phyloP scores from a whole-genome alignment of 1,140 invertebrate genomes.

The Apis cerana region DNA sequence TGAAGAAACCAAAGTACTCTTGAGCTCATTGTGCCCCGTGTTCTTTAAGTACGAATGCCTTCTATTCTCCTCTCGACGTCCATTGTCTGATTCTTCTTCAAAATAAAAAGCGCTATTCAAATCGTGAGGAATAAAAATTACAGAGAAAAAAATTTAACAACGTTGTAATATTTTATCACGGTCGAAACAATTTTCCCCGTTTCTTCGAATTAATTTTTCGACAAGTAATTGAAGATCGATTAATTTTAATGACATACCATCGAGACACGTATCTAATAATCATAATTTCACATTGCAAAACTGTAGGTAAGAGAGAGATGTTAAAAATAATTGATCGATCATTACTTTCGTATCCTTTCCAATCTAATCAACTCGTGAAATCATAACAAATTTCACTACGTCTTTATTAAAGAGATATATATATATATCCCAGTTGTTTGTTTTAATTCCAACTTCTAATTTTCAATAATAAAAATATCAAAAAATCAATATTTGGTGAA shows the following conservation, averaged over 20 bases:
- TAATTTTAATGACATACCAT: background rate
- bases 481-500: too few species aligned
- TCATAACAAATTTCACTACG: background rate
- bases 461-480: too few species aligned
- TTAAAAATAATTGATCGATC: conserved; percentile 4
- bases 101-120: conserved; percentile 8
- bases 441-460: too few species aligned
- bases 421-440: too few species aligned
- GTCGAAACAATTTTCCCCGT: background rate
- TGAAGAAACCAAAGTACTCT: background rate
- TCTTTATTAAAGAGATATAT: background rate
- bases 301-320: background rate
- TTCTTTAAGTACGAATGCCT: background rate
- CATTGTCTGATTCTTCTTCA: conserved; percentile 3
- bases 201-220: background rate
- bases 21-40: background rate
- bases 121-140: background rate
- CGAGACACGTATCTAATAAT: background rate
- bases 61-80: background rate
- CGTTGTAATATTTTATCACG: background rate
- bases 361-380: too few species aligned
- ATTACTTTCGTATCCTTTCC: background rate
- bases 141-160: background rate
- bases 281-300: background rate
- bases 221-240: background rate